phyloP scores from a whole-genome alignment of 2,888 invertebrate genomes.

The Drosophila eohydei region DNA sequence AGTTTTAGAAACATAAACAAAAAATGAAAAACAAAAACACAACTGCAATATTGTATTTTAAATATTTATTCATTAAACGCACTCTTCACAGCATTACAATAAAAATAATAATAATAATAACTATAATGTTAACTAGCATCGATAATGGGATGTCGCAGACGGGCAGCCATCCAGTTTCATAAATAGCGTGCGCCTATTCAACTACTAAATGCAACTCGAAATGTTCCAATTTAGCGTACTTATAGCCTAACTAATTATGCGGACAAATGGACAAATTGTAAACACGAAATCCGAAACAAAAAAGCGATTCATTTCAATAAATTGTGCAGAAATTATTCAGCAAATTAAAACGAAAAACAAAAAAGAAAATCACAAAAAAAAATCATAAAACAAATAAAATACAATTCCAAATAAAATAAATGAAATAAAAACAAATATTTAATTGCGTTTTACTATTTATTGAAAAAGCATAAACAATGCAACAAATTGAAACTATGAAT shows the following conservation, averaged over 20 bases:
- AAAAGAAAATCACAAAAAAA: constrained; percentile 15
- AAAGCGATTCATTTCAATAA: constrained; percentile 48
- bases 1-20: constrained; percentile 44
- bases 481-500: constrained; percentile 46
- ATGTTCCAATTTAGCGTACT: constrained; percentile 75
- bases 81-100: constrained; percentile 46
- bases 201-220: constrained; percentile 75
- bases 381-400: constrained; percentile 37
- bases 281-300: constrained; percentile 37
- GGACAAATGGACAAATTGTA: constrained; percentile 44
- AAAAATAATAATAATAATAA: constrained; percentile 35
- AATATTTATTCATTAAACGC: constrained; percentile 77
- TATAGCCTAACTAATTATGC: constrained; percentile 73
- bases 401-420: constrained; percentile 31
- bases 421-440: constrained; percentile 23
- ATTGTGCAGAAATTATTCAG: constrained; percentile 68
- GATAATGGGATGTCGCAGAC: constrained; percentile 64
- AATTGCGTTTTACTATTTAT: constrained; percentile 27
- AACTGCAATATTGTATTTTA: constrained; percentile 80
- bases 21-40: constrained; percentile 45
- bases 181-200: constrained; percentile 46
- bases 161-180: constrained; percentile 51
- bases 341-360: constrained; percentile 16
- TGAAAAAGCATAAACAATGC: constrained; percentile 29
- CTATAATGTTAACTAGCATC: constrained; percentile 67